A percentile compares a stretch with the other conserved stretches of the same genome.
phyloP scores from a whole-genome alignment of 2,888 invertebrate species.

The Orchesellides sinensis region DNA sequence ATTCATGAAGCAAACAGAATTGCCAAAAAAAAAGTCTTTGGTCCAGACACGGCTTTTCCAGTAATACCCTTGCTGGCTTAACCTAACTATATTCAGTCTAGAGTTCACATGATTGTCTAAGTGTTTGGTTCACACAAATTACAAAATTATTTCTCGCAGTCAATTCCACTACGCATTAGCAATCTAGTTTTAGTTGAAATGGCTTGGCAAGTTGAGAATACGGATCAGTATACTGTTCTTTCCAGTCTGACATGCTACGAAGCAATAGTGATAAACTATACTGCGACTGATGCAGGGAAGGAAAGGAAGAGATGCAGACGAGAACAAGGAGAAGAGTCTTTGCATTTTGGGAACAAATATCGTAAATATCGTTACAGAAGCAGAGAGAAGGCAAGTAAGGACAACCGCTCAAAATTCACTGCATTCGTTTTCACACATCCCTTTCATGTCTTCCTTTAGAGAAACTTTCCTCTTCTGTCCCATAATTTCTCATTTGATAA shows the following conservation, averaged over 20 bases:
- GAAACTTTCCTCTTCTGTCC: conserved; percentile 68
- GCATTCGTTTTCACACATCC: conserved; percentile 63
- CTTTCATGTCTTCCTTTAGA: conserved; percentile 63
- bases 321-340: conserved; percentile 58
- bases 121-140: background rate
- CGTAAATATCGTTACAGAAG: conserved; percentile 74
- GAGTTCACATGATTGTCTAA: background rate
- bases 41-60: too few species aligned
- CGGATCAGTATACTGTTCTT: too few species aligned
- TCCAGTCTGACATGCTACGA: background rate
- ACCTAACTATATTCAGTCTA: too few species aligned
- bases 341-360: conserved; percentile 75
- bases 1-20: too few species aligned
- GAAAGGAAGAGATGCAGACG: conserved; percentile 25
- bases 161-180: conserved; percentile 7
- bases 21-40: too few species aligned
- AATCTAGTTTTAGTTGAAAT: background rate
- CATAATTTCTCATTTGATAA: conserved; percentile 74
- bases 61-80: too few species aligned
- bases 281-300: background rate
- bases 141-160: conserved; percentile 35
- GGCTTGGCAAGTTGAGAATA: background rate
- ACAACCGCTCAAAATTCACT: conserved; percentile 67
- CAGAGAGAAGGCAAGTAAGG: conserved; percentile 50
- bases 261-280: conserved; percentile 14